Conservation (phyloP, 2,113 vertebrate species). For the Xiphophorus couchianus region DNA sequence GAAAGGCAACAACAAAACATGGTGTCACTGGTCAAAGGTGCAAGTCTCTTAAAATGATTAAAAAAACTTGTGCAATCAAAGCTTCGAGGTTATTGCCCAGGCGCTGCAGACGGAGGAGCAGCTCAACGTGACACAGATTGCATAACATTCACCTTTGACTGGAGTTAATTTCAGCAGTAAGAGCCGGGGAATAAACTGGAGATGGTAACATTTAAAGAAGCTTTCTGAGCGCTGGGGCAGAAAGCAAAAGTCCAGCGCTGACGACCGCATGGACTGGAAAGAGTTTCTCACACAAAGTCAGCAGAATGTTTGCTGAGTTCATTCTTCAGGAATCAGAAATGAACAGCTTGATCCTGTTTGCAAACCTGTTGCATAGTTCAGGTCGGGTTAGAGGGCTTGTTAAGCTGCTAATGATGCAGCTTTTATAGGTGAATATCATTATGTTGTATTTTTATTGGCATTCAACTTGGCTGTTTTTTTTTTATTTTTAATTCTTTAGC, state of each 20-base stretch:
- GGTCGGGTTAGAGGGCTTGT: no score
- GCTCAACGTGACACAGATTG: conserved; percentile 1
- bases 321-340: no score
- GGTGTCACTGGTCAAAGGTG: background rate
- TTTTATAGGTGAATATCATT: no score
- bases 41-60: background rate
- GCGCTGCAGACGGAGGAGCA: background rate
- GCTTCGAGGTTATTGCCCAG: background rate
- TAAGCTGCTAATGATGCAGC: no score
- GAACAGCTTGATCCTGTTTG: no score
- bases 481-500: no score
- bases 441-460: no score
- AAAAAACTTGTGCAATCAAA: background rate
- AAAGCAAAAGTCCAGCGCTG: background rate
- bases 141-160: background rate
- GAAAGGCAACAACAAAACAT: background rate
- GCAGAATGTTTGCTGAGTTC: no score
- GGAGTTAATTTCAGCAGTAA: background rate
- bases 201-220: background rate
- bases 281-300: background rate
- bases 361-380: no score
- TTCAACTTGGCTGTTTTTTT: no score
- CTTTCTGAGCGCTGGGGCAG: background rate
- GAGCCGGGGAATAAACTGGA: background rate
- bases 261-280: background rate